Percentiles rank a stretch among this genome's conserved stretches.
These are phyloP conservation scores for Ctenopoma multispine DNA, from an alignment of 2,797 vertebrate genomes.

Conservation along the genomic window DNA sequence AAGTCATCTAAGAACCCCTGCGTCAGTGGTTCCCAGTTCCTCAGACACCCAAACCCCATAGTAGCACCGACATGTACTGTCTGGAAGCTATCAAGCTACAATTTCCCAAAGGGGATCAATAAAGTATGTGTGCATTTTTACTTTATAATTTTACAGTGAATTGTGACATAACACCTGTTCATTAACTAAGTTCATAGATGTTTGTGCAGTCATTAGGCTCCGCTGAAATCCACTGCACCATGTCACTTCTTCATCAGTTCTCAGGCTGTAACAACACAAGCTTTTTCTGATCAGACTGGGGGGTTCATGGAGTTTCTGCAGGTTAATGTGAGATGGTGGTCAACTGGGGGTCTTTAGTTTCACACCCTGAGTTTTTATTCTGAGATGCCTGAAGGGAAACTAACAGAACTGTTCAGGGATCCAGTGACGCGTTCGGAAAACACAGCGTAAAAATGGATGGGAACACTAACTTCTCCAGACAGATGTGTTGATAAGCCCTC, in stretches of 20 bases:
- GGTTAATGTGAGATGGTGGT: slow-evolving; percentile 54
- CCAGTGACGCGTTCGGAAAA: slow-evolving; percentile 79
- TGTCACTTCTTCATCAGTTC: slow-evolving; percentile 55
- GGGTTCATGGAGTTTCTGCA: slow-evolving; percentile 42
- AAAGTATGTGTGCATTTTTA: no score
- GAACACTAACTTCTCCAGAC: slow-evolving; percentile 77
- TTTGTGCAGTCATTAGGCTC: slow-evolving; percentile 40
- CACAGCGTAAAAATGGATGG: slow-evolving; percentile 80
- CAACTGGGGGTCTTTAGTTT: slow-evolving; percentile 76
- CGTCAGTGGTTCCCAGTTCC: no score
- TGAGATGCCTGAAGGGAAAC: slow-evolving; percentile 57
- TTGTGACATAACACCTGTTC: slow-evolving; percentile 54
- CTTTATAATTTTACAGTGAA: slow-evolving; percentile 26
- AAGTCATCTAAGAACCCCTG: no score
- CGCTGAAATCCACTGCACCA: slow-evolving; percentile 45
- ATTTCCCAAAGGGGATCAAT: no score
- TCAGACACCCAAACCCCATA: no score
- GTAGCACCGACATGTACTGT: no score
- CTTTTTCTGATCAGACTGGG: slow-evolving; percentile 39
- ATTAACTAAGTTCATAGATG: slow-evolving; percentile 53
- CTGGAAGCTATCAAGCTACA: no score
- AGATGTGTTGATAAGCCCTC: slow-evolving; percentile 81
- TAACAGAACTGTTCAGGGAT: slow-evolving; percentile 63
- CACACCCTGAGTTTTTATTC: slow-evolving; percentile 59
- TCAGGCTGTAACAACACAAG: slow-evolving; percentile 37